phyloP scores from a whole-genome alignment of 2,797 vertebrate genomes.

The Carapus acus region DNA sequence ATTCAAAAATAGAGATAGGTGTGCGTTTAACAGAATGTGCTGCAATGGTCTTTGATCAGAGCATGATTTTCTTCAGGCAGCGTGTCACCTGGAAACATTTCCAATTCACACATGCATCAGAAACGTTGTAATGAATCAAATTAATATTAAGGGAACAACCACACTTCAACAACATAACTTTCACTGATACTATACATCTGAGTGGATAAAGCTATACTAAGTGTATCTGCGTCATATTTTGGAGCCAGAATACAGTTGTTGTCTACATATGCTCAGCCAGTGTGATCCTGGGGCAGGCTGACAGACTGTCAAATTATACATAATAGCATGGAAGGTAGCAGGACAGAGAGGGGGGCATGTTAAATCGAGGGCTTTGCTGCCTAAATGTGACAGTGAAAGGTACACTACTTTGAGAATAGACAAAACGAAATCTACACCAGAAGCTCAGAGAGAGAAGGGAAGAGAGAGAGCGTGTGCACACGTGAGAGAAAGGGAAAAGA shows the following conservation, averaged over 20 bases:
- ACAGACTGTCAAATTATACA: conserved; percentile 53
- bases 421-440: neutral
- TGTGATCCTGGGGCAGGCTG: conserved; percentile 41
- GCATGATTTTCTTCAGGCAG: neutral
- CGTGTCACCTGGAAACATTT: conserved; percentile 7
- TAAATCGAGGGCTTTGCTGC: conserved; percentile 15
- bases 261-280: conserved; percentile 26
- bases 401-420: conserved; percentile 12
- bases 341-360: conserved; percentile 22
- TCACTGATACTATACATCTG: too few relatives aligned
- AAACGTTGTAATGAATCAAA: neutral
- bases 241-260: conserved; percentile 27
- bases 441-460: neutral
- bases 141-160: conserved; percentile 21
- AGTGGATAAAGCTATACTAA: conserved; percentile 1
- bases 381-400: neutral
- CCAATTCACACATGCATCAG: neutral
- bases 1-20: conserved; percentile 13
- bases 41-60: neutral
- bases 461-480: too few relatives aligned
- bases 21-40: conserved; percentile 8
- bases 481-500: neutral
- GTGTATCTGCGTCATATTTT: conserved; percentile 7
- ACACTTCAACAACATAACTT: conserved; percentile 5
- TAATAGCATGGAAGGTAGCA: conserved; percentile 37